These are phyloP conservation scores for Macrosoma leucophasiata DNA, from an alignment of 2,888 invertebrate species.

Conservation along the genomic window DNA sequence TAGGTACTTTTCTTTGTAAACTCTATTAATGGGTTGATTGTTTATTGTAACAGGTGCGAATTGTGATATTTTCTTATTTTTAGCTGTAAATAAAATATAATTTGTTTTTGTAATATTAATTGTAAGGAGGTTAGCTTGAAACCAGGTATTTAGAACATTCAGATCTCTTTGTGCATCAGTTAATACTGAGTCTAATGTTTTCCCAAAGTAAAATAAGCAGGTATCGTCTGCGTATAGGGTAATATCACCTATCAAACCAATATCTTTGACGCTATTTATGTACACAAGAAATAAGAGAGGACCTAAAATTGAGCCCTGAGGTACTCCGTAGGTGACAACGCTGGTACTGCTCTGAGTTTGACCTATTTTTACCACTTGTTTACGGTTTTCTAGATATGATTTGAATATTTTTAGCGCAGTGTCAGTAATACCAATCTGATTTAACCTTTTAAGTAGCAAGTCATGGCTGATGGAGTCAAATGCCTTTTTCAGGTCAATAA, in stretches of 20 bases:
- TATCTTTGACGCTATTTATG: conserved; percentile 6
- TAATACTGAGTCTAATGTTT: conserved; percentile 8
- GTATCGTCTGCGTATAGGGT: conserved; percentile 12
- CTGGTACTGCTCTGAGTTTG: conserved; percentile 1
- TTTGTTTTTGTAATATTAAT: conserved; percentile 6
- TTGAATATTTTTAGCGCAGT: conserved; percentile 10
- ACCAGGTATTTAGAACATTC: conserved; percentile 17
- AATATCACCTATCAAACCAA: conserved; percentile 4
- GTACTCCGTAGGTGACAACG: conserved; percentile 11
- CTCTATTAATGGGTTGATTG: background rate
- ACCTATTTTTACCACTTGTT: conserved; percentile 16
- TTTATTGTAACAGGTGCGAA: conserved; percentile 2
- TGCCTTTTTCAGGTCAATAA: conserved; percentile 19
- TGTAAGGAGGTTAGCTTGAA: conserved; percentile 15
- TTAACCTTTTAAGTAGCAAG: conserved; percentile 9
- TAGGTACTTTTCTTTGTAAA: conserved; percentile 21
- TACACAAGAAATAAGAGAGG: conserved; percentile 14
- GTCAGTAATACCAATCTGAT: conserved; percentile 9
- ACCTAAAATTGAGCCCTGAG: conserved; percentile 15
- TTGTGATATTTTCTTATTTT: conserved; percentile 5
- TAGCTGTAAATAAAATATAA: conserved; percentile 5
- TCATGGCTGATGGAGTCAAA: conserved; percentile 17
- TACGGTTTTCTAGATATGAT: conserved; percentile 15
- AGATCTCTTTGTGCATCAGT: conserved; percentile 19
- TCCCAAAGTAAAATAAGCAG: conserved; percentile 19